Conservation (phyloP, 1,140 invertebrate species). For the Calliphora vicina region DNA sequence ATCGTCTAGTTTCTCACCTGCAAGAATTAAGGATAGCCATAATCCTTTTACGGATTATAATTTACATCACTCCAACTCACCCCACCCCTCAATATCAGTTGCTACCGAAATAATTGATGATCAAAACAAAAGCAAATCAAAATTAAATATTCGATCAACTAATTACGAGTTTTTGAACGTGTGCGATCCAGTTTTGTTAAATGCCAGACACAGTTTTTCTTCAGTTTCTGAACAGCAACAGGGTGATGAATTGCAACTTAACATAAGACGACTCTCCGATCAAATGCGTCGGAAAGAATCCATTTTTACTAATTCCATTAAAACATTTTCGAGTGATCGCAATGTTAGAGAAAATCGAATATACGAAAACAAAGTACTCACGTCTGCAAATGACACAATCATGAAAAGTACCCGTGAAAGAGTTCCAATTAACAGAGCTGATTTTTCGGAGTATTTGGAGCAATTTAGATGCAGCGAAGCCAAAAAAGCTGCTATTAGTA, state of each 20-base stretch:
- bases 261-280: conserved; percentile 57
- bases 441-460: conserved; percentile 37
- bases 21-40: conserved; percentile 44
- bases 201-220: conserved; percentile 56
- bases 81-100: conserved; percentile 19
- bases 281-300: conserved; percentile 47
- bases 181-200: conserved; percentile 44
- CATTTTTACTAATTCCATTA: conserved; percentile 37
- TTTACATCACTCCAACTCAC: neutral
- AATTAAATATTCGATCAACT: neutral
- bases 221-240: conserved; percentile 46
- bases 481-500: conserved; percentile 35
- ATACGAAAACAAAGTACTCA: neutral
- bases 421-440: conserved; percentile 8
- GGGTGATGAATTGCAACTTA: conserved; percentile 53
- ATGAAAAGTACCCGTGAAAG: neutral
- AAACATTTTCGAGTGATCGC: conserved; percentile 47
- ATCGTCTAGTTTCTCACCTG: conserved; percentile 52
- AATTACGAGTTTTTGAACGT: conserved; percentile 44
- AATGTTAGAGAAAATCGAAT: conserved; percentile 43
- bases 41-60: conserved; percentile 43
- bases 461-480: conserved; percentile 39
- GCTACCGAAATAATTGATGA: neutral
- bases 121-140: conserved; percentile 20
- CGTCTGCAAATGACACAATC: neutral